Evolutionary conservation across 1,140 invertebrate species (phyloP).

Genomic region (Pseudomyrmex sp.): DNA sequence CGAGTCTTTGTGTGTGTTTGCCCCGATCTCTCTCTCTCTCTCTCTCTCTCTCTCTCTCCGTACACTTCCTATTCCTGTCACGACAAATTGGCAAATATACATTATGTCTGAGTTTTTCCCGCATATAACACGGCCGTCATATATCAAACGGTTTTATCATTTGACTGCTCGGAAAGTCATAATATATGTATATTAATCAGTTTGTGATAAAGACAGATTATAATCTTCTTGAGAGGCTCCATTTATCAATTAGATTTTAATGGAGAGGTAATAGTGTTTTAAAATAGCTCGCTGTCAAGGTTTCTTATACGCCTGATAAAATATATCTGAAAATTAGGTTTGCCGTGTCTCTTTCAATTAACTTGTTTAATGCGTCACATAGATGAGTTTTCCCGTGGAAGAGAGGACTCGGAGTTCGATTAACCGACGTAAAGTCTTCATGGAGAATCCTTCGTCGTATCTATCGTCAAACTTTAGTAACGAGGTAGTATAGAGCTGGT

Average conservation of each 20-base stretch:
- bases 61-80: slow-evolving; percentile 19
- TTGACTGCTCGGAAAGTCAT: slow-evolving; percentile 23
- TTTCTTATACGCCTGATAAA: too few relatives aligned
- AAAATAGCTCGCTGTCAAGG: too few relatives aligned
- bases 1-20: slow-evolving; percentile 65
- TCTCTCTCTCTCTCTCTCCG: slow-evolving; percentile 10
- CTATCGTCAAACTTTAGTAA: slow-evolving; percentile 69
- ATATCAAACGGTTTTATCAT: not conserved
- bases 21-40: not conserved
- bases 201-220: slow-evolving; percentile 4
- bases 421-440: slow-evolving; percentile 65
- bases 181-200: not conserved
- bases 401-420: slow-evolving; percentile 57
- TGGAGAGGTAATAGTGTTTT: not conserved
- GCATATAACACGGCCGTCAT: not conserved
- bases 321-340: not conserved
- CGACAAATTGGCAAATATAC: slow-evolving; percentile 67
- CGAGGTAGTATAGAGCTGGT: slow-evolving; percentile 62
- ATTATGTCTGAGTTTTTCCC: slow-evolving; percentile 40
- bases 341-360: slow-evolving; percentile 50
- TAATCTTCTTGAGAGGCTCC: not conserved
- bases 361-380: slow-evolving; percentile 1
- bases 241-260: slow-evolving; percentile 13
- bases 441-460: slow-evolving; percentile 55
- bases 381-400: slow-evolving; percentile 1